Conservation (phyloP, 2,113 vertebrate species). For the Onychorhynchus coronatus region DNA sequence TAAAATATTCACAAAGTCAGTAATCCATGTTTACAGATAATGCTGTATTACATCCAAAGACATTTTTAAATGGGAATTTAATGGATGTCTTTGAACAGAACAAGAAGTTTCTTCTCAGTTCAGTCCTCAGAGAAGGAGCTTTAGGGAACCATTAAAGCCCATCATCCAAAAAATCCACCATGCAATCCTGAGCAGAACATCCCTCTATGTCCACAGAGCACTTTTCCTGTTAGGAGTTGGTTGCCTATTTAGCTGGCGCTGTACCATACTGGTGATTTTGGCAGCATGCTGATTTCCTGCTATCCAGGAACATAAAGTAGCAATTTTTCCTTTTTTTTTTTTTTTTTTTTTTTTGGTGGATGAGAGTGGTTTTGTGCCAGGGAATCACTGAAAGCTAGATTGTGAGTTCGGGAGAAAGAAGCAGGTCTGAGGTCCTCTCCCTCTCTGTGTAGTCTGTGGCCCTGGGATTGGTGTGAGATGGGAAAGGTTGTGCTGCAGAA, state of each 20-base stretch:
- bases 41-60: conserved; percentile 12
- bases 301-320: background rate
- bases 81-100: background rate
- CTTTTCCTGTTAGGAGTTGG: background rate
- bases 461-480: background rate
- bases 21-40: conserved; percentile 27
- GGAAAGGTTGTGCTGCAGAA: background rate
- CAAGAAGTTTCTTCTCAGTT: background rate
- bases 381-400: rapidly evolving
- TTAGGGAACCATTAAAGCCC: background rate
- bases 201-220: background rate
- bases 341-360: background rate
- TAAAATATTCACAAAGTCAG: conserved; percentile 72
- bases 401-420: background rate
- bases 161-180: rapidly evolving
- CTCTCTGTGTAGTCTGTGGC: background rate
- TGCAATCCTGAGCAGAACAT: rapidly evolving
- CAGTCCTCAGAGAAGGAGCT: background rate
- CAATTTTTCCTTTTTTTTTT: background rate
- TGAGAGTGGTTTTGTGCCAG: background rate
- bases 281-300: background rate
- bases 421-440: background rate
- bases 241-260: background rate
- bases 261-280: background rate
- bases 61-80: background rate